Evolutionary conservation across 2,888 invertebrate genomes (phyloP), one percentile per base, ranked within the genome.

Genomic region (Eilema sororculum): DNA sequence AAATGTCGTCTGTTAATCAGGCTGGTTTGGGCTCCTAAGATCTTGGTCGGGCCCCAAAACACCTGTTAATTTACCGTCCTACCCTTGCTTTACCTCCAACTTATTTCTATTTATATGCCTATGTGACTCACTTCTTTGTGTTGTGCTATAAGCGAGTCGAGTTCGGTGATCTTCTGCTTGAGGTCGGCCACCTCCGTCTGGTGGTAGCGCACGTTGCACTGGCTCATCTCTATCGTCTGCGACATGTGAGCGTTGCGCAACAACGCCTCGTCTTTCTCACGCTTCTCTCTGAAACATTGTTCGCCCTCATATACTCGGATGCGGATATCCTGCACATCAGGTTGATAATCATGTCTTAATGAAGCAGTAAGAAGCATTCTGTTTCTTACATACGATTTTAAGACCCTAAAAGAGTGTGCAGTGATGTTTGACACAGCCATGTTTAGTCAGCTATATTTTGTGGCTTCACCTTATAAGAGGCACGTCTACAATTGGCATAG

Each of bases 241-340:
- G 98, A 98, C 82, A 98, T 97, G 91, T 98, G 97, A 2, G 98
- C 98, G 88, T 98, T 98, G 64, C 98, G 96, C 68, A 98, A 87
- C 65, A 98, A 89, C 0, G 97, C 97, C 3, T 97, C 96, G 85
- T 98, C 97, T 85, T 97, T 98, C 78, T 98, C 98, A 12, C 97
- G 96, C 64, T 96, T 96, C 81, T 98, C 98, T 78, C 96, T 96
- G 84, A 30, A 91, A 85, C 25, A 28, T 28, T 22, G n/a, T n/a
- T n/a, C n/a, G n/a, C n/a, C n/a, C n/a, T n/a, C n/a, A n/a, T n/a
- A n/a, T n/a, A n/a, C n/a, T n/a, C n/a, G n/a, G n/a, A n/a, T n/a
- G n/a, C n/a, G n/a, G n/a, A n/a, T n/a, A n/a, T n/a, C n/a, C n/a
- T n/a, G n/a, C n/a, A n/a, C n/a, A n/a, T n/a, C n/a, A n/a, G n/a